Evolutionary conservation across 2,888 invertebrate genomes (phyloP), one percentile per base, ranked within the genome.

Genomic region (Himalopsyche kuldschensis): DNA sequence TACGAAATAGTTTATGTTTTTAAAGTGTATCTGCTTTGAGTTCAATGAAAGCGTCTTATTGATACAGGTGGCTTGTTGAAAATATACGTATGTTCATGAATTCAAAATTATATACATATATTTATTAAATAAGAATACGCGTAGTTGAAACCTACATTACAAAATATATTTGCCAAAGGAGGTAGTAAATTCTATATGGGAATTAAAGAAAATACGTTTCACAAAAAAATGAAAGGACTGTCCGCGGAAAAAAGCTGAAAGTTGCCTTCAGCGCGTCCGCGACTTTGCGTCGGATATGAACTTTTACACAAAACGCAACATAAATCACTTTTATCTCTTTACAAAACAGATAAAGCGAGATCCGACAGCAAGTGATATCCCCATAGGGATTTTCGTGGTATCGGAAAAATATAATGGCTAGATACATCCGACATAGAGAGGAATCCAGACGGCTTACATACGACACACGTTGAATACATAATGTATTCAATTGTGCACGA

Each of bases 261-360:
- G 41, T 63, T 32, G 46, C 78, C 78, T 48, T 81, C 83, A 81
- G 78, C 81, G 81, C 55, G 81, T 83, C 83, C 63, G 82, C 27
- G 17, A 27, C 78, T 81, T 55, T 35, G 48, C 46, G 30, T 41
- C 78, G 84, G 81, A 79, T 82, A 82, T 82, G 84, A 81, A 84
- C 84, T 84, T 84, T 41, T 84, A 78, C 55, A 84, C 81, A 82
- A 84, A 69, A 82, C 81, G 79, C 48, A 81, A 75, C 84, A 82
- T 84, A 84, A 84, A 84, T 84, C 84, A 84, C 79, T 81, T 81
- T 84, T 84, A 81, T 84, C 78, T 84, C 55, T 69, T 79, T 81
- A 78, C 75, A 81, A 84, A 84, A 84, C 55, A 41, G 79, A 81
- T 79, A 78, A 78, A 78, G 47, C 35, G 27, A 81, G 17, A 79